Base-by-base conservation (phyloP, 2,113 vertebrate species). In the Pongo pygmaeus region DNA sequence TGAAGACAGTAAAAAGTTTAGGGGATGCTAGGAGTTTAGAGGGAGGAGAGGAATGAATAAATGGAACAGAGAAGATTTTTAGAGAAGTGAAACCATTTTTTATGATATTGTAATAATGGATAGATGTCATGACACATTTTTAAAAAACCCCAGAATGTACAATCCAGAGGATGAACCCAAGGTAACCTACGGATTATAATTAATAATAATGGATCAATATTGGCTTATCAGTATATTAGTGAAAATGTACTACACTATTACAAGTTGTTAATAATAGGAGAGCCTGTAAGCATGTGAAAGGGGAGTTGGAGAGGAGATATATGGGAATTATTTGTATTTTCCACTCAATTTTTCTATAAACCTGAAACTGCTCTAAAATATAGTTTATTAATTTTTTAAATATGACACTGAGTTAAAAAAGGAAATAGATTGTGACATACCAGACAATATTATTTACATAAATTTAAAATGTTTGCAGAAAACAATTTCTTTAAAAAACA, bases 401-500 rank as follows among this genome's bases (percentile, higher is more conserved):
- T 8, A 61, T 57, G 23, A 8, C 46, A 67, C 25, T 57, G 64
- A 87, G 84, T 74, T 84, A 18, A 46, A 55, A 97, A 90, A 72
- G 32, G 46, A 79, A 55, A 67, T 48, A 67, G 9, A 12, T 86
- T 40, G 2, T 70, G 43, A 79, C 20, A 70, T 79, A 75, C 30
- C 40, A 59, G 30, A 43, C 11, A 70, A 81, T 74, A 46, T 48
- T 83, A 48, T 83, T 84, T 89, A 70, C 38, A 87, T 75, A 84
- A 83, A 79, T 91, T 70, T 18, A 48, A 89, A 97, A 80, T 48
- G 8, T 67, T n/a, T 79, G 18, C 23, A 57, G 57, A 89, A 91
- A 96, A 52, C 2, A 74, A 30, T 70, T 10, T 96, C 74, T 96
- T 74, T 70, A 8, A 52, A 87, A 96, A 92, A 46, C 5, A 84